Evolutionary conservation across 2,797 vertebrate species (phyloP), one percentile per base, ranked within the genome.

Genomic region (Hippopotamyrus pictus): DNA sequence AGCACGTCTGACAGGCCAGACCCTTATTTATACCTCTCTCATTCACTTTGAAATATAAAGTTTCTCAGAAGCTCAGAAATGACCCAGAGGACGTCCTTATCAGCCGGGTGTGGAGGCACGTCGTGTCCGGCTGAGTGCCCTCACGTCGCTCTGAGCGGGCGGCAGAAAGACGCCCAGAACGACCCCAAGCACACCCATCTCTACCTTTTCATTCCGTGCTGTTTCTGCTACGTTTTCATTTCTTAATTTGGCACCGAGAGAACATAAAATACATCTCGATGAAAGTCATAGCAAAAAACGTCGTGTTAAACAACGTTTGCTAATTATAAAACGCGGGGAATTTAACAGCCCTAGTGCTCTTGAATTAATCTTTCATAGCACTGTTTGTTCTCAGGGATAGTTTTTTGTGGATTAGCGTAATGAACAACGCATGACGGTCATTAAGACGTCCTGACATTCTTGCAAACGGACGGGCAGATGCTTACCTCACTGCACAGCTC

Each of bases 1-100:
- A 95, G 94, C 93, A 92, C 91, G 76, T 92, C 92, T 91, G 94
- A 95, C 94, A 95, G 62, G 94, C 93, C 89, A 91, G 90, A 88
- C 94, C 93, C 92, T 92, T 92, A 93, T 95, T 94, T 92, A 93
- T 91, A 91, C 87, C 90, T 88, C 3, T 89, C 91, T 94, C 92
- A 91, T 92, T 94, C 91, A 92, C 91, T 93, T 91, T 93, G 83
- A 94, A 90, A 89, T 92, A 89, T 91, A 91, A 92, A 90, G 90
- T 89, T 91, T 9, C 89, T 46, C 65, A 53, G 62, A 88, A 88
- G 89, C 91, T 93, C 92, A 93, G 44, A 88, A 92, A 92, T 91
- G 90, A 90, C 90, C 90, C 54, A 22, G 73, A 84, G 82, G 73
- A 91, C 90, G 91, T 92, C 91, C 91, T 92, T 91, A 90, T 79